Percentiles rank a stretch among this genome's conserved stretches.
Conservation (phyloP, 2,113 vertebrate genomes). For the Anthoscopus minutus region DNA sequence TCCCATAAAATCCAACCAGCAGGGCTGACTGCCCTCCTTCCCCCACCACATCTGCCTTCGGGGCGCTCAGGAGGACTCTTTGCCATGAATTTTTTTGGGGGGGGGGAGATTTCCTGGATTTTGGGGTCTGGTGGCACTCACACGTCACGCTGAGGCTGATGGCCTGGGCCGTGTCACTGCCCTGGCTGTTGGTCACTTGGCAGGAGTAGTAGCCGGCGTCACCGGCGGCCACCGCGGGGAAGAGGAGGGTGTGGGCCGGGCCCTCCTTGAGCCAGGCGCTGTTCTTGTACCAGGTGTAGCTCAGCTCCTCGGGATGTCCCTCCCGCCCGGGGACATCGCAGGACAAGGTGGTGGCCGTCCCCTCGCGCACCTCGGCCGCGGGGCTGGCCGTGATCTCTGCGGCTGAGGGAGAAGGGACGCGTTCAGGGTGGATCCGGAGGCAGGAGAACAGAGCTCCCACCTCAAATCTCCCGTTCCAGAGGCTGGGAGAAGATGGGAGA, state of each 20-base stretch:
- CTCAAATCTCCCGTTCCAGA: no score
- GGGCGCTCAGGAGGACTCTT: fast-evolving
- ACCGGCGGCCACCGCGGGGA: background rate
- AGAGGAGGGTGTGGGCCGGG: background rate
- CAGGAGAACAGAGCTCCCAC: fast-evolving
- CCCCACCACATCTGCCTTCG: fast-evolving
- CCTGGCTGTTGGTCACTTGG: constrained; percentile 44
- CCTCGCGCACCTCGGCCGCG: constrained; percentile 19
- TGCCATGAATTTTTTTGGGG: fast-evolving
- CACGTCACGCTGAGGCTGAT: constrained; percentile 50
- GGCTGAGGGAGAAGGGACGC: background rate
- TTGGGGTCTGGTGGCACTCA: constrained; percentile 7
- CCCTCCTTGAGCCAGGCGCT: constrained; percentile 15
- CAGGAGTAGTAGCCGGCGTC: constrained; percentile 68
- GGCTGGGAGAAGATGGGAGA: fast-evolving
- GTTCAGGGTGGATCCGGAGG: fast-evolving
- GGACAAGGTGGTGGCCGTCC: constrained; percentile 44
- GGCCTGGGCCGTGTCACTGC: constrained; percentile 1
- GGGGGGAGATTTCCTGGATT: background rate
- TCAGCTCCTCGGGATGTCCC: background rate
- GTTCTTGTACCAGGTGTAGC: constrained; percentile 73
- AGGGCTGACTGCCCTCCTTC: fast-evolving
- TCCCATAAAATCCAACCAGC: background rate
- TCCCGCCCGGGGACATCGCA: constrained; percentile 48
- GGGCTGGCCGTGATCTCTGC: constrained; percentile 53